These are phyloP conservation scores for Diplazon laetatorius DNA, from an alignment of 2,888 invertebrate species.

Conservation along the genomic window DNA sequence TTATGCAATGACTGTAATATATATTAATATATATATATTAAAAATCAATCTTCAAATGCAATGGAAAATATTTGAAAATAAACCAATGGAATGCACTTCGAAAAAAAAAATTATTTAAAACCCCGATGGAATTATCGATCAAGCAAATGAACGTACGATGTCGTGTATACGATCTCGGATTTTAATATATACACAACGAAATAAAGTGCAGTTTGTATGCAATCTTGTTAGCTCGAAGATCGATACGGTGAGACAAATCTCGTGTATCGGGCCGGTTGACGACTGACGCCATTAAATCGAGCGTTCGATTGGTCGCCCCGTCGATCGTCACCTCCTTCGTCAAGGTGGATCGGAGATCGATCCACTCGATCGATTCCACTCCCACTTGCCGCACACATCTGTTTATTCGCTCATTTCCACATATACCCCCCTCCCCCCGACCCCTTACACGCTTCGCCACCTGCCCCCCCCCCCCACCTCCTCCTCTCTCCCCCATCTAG, in stretches of 20 bases:
- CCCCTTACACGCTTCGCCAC: conserved; percentile 43
- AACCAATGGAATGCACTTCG: too few relatives aligned
- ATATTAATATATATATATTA: too few relatives aligned
- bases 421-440: conserved; percentile 39
- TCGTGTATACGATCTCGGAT: too few relatives aligned
- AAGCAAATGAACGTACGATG: too few relatives aligned
- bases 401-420: conserved; percentile 29
- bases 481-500: conserved; percentile 34
- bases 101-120: too few relatives aligned
- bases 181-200: neutral
- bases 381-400: conserved; percentile 42
- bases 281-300: conserved; percentile 6
- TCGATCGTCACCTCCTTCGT: conserved; percentile 34
- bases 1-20: too few relatives aligned
- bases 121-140: too few relatives aligned
- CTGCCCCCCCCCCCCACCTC: conserved; percentile 50
- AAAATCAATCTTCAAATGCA: too few relatives aligned
- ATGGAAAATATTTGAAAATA: too few relatives aligned
- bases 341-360: conserved; percentile 48
- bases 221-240: neutral
- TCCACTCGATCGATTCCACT: conserved; percentile 65
- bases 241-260: neutral
- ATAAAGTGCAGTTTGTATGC: neutral
- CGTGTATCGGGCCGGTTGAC: neutral
- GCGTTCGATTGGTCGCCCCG: conserved; percentile 41